Conservation (phyloP, 1,140 invertebrate genomes). For the Penaeus japonicus region DNA sequence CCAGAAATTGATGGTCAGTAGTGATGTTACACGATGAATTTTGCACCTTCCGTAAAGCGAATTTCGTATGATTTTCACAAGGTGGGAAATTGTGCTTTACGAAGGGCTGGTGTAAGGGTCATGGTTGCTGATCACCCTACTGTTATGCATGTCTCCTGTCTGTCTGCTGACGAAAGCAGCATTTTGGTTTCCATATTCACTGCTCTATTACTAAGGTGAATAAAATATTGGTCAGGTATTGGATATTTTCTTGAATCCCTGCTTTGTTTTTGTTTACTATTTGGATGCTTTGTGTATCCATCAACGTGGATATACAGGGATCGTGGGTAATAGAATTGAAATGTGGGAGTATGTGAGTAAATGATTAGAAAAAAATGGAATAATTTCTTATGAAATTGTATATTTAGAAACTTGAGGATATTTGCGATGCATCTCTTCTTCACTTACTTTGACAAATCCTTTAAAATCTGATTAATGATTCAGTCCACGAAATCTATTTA, state of each 20-base stretch:
- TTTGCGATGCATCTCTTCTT: background rate
- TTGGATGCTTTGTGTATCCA: background rate
- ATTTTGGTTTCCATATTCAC: constrained; percentile 55
- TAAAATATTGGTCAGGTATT: constrained; percentile 51
- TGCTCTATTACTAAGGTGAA: constrained; percentile 54
- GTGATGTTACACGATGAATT: constrained; percentile 8
- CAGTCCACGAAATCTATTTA: background rate
- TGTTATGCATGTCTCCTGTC: constrained; percentile 51
- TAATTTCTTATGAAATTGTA: no score
- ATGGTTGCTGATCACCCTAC: constrained; percentile 37
- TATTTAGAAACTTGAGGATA: no score
- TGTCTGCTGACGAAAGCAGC: constrained; percentile 48
- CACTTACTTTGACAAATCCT: background rate
- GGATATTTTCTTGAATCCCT: background rate
- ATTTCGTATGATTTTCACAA: background rate
- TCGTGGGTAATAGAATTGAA: background rate
- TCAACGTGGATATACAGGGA: constrained; percentile 3
- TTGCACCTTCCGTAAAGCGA: constrained; percentile 23
- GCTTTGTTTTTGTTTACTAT: background rate
- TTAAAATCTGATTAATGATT: background rate
- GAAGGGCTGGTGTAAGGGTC: constrained; percentile 31
- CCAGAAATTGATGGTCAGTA: constrained; percentile 25
- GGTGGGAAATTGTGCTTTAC: constrained; percentile 10
- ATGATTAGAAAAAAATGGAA: background rate
- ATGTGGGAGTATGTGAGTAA: background rate